Evolutionary conservation across 1,140 invertebrate species (phyloP).

Genomic region (Drosophila rhopaloa): DNA sequence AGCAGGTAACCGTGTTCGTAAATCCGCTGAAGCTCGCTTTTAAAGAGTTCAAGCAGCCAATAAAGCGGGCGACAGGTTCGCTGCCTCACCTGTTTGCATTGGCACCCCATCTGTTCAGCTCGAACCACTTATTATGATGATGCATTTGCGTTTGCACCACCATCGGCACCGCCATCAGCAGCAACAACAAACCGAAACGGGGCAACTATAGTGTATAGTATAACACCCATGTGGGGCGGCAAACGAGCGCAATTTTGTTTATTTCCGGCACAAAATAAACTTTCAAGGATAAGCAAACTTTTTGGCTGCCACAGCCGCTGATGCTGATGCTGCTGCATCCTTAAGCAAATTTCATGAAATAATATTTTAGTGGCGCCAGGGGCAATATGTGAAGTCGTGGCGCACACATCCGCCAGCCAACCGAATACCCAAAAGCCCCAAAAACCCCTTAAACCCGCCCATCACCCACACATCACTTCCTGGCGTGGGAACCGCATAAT

Average conservation of each 20-base stretch:
- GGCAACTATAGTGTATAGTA: background rate
- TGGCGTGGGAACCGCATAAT: constrained; percentile 46
- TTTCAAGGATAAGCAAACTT: constrained; percentile 83
- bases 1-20: too few species aligned
- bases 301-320: constrained; percentile 57
- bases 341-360: constrained; percentile 83
- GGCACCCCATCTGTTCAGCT: constrained; percentile 10
- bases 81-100: constrained; percentile 35
- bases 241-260: constrained; percentile 78
- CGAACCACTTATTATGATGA: constrained; percentile 48
- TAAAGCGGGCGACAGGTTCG: constrained; percentile 23
- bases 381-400: constrained; percentile 75
- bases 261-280: constrained; percentile 82
- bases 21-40: background rate
- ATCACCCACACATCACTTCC: constrained; percentile 22
- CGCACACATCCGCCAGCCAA: constrained; percentile 47
- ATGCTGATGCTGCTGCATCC: constrained; percentile 63
- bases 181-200: constrained; percentile 5
- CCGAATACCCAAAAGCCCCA: background rate
- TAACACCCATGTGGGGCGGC: constrained; percentile 30
- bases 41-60: constrained; percentile 39
- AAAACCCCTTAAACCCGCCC: constrained; percentile 7
- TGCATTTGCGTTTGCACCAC: constrained; percentile 44
- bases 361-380: constrained; percentile 80
- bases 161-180: constrained; percentile 11